A percentile compares a stretch with the other conserved stretches of the same genome.
These are phyloP conservation scores for Calephelis virginiensis DNA, from an alignment of 1,140 invertebrate species.

Conservation along the genomic window DNA sequence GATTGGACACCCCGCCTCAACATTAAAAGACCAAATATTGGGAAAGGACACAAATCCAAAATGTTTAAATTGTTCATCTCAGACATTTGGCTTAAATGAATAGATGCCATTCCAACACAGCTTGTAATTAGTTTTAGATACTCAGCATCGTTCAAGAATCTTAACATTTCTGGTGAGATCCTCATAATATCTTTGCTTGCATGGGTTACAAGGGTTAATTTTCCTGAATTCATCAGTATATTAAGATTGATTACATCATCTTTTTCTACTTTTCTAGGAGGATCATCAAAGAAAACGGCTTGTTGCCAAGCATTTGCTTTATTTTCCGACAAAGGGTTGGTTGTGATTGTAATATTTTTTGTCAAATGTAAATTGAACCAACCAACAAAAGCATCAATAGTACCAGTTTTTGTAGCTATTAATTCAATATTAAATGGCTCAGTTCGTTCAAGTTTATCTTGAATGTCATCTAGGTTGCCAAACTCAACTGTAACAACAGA, in stretches of 20 bases:
- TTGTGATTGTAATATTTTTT: slow-evolving; percentile 80
- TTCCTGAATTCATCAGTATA: slow-evolving; percentile 67
- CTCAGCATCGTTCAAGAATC: slow-evolving; percentile 79
- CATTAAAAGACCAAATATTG: slow-evolving; percentile 74
- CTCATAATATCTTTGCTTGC: slow-evolving; percentile 46
- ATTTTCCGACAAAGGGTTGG: slow-evolving; percentile 70
- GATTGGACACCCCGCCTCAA: slow-evolving; percentile 59
- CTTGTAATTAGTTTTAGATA: slow-evolving; percentile 61
- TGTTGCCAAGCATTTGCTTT: slow-evolving; percentile 86
- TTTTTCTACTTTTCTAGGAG: slow-evolving; percentile 55
- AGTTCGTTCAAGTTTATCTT: slow-evolving; percentile 60
- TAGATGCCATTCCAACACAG: slow-evolving; percentile 51
- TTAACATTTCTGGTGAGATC: slow-evolving; percentile 69
- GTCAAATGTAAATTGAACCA: slow-evolving; percentile 88
- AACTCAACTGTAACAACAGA: slow-evolving; percentile 83
- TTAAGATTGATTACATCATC: slow-evolving; percentile 61
- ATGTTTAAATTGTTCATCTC: slow-evolving; percentile 50
- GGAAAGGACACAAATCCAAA: slow-evolving; percentile 72
- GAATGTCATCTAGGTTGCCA: slow-evolving; percentile 79
- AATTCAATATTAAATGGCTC: slow-evolving; percentile 57
- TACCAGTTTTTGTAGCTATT: slow-evolving; percentile 70
- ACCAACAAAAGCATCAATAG: slow-evolving; percentile 82
- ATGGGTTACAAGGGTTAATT: slow-evolving; percentile 45
- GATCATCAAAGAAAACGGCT: slow-evolving; percentile 81
- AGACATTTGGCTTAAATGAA: slow-evolving; percentile 52